Base-by-base conservation (phyloP, 2,797 vertebrate species). In the Tragopan temminckii region DNA sequence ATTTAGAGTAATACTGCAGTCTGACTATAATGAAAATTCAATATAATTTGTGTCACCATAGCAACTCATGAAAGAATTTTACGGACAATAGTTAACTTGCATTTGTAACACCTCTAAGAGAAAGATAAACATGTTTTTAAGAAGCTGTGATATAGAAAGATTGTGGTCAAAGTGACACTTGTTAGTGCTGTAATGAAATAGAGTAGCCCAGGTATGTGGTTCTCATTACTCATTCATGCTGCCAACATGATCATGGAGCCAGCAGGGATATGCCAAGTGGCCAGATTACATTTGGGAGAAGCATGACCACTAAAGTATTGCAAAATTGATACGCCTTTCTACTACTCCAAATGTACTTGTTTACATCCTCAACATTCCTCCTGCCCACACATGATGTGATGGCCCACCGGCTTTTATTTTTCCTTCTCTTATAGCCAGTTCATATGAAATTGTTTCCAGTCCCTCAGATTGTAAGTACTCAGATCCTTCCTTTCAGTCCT, bases 41-140 rank as follows among this genome's bases (percentile, higher is more conserved):
- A 14, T 57, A 25, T 80, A 40, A 85, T 78, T 90, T 89, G 31
- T 2, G 1, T 93, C 36, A 50, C 69, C 59, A 48, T 63, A 59
- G 38, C 76, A 90, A 93, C 43, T 63, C 35, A 76, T 78, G 0
- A 58, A 67, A 67, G 66, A 78, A 53, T 85, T 78, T 87, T 67
- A 52, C 59, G 40, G 77, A n/a, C 33, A 88, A 19, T 63, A 72
- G 80, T 69, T 43, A 58, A 36, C 52, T 75, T 71, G n/a, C 43
- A 62, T 21, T 58, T 83, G 15, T 52, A 88, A 40, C 14, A 38
- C 27, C 4, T 90, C 42, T 69, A 33, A 59, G 36, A 78, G 24
- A 8, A 80, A 75, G 66, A 82, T 61, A 88, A 64, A 55, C 29
- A 38, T 55, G 59, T 35, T 45, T 40, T 40, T 35, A 76, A 58